These are phyloP conservation scores for Pogonocherus hispidulus DNA, from an alignment of 2,888 invertebrate species.

Conservation along the genomic window DNA sequence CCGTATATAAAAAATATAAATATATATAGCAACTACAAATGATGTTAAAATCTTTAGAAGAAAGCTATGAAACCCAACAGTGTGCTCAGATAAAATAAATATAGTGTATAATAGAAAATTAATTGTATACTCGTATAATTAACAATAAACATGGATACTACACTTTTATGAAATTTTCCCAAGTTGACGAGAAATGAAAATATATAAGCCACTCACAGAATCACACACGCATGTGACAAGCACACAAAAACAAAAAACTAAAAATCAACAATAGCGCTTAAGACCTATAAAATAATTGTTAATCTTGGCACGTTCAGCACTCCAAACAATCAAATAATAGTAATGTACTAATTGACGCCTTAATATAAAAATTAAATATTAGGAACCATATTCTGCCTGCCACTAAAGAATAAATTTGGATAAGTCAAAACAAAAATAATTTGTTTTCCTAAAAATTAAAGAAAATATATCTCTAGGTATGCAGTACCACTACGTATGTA, in stretches of 20 bases:
- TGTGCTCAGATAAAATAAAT: too few relatives aligned
- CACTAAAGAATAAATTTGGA: constrained; percentile 58
- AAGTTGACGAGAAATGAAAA: constrained; percentile 35
- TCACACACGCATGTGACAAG: constrained; percentile 38
- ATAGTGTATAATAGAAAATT: too few relatives aligned
- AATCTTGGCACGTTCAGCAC: constrained; percentile 58
- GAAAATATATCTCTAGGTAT: constrained; percentile 46
- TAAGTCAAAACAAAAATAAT: constrained; percentile 39
- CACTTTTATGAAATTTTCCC: constrained; percentile 35
- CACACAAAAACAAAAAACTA: constrained; percentile 51
- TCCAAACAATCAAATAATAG: constrained; percentile 50
- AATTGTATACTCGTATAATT: neutral
- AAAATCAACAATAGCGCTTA: constrained; percentile 51
- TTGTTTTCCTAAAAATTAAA: constrained; percentile 41
- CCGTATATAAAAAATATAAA: too few relatives aligned
- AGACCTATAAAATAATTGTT: constrained; percentile 40
- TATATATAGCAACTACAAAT: too few relatives aligned
- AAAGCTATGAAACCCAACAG: too few relatives aligned
- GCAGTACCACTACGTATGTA: constrained; percentile 46
- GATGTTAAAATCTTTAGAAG: too few relatives aligned
- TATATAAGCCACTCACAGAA: constrained; percentile 34
- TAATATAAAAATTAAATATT: constrained; percentile 49
- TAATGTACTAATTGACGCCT: constrained; percentile 51
- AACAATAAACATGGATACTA: neutral
- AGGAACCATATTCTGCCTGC: constrained; percentile 60